These are phyloP conservation scores for Plagodis pulveraria DNA, from an alignment of 2,888 invertebrate species.

Conservation along the genomic window DNA sequence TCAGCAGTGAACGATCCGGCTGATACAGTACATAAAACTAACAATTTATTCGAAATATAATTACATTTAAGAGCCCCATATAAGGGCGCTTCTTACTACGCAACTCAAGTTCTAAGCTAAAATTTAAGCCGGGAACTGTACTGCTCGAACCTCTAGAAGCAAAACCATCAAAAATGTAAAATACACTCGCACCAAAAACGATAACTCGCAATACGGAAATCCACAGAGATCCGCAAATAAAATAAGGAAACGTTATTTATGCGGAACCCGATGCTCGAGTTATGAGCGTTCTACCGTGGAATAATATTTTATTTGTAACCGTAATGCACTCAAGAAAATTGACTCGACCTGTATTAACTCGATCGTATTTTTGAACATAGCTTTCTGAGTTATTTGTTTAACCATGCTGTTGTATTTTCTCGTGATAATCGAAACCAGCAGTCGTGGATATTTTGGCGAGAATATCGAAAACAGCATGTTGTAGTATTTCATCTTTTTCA, in stretches of 20 bases:
- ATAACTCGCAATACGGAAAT: conserved; percentile 45
- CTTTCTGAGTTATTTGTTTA: neutral
- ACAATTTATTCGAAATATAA: too few relatives aligned
- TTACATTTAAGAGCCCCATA: too few relatives aligned
- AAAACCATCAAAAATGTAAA: conserved; percentile 37
- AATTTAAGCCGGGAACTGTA: conserved; percentile 5
- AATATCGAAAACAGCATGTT: too few relatives aligned
- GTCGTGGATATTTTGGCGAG: too few relatives aligned
- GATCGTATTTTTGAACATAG: conserved; percentile 3
- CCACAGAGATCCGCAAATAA: conserved; percentile 54
- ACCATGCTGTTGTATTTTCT: too few relatives aligned
- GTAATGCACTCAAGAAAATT: conserved; percentile 70
- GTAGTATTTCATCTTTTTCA: too few relatives aligned
- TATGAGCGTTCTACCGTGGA: conserved; percentile 46
- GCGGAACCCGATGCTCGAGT: conserved; percentile 47
- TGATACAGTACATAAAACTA: too few relatives aligned
- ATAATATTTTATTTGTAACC: conserved; percentile 56
- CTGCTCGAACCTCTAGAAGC: conserved; percentile 2
- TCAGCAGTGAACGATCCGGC: too few relatives aligned
- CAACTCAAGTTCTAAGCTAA: neutral
- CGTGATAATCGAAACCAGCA: too few relatives aligned
- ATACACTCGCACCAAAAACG: conserved; percentile 40
- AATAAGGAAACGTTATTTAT: conserved; percentile 58
- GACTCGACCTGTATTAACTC: conserved; percentile 41
- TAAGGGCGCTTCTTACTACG: too few relatives aligned